These are phyloP conservation scores for Drosophila rellima DNA, from an alignment of 2,888 invertebrate species.

Conservation along the genomic window DNA sequence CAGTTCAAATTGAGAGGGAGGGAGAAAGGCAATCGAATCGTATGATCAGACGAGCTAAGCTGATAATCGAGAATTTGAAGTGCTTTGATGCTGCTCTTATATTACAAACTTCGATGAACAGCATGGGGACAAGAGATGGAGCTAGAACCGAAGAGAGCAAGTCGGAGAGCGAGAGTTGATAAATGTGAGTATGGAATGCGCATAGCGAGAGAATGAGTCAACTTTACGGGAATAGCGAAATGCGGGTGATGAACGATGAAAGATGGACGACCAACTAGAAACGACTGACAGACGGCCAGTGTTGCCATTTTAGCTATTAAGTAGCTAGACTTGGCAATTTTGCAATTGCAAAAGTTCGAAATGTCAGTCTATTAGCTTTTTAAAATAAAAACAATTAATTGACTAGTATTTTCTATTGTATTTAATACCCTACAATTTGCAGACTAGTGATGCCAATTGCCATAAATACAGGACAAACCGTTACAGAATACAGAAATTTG, in stretches of 20 bases:
- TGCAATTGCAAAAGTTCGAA: too few species aligned
- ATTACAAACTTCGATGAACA: not conserved
- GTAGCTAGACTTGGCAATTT: too few species aligned
- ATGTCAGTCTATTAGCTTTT: too few species aligned
- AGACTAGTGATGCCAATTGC: too few species aligned
- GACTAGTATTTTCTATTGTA: too few species aligned
- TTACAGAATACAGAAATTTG: too few species aligned
- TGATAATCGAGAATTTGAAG: not conserved
- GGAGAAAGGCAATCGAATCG: too few species aligned
- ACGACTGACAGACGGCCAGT: not conserved
- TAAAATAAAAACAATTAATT: too few species aligned
- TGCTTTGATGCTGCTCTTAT: not conserved
- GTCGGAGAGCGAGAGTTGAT: constrained; percentile 2
- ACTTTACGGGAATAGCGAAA: constrained; percentile 43
- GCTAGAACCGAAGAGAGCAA: constrained; percentile 1
- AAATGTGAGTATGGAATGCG: constrained; percentile 32
- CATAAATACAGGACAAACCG: too few species aligned
- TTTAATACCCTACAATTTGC: too few species aligned
- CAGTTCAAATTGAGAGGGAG: not conserved
- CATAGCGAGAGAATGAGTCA: constrained; percentile 57
- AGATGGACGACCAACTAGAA: constrained; percentile 14
- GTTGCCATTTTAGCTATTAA: too few species aligned
- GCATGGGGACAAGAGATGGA: not conserved
- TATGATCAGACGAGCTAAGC: not conserved
- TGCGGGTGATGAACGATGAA: constrained; percentile 44